Evolutionary conservation across 2,888 invertebrate genomes (phyloP), one percentile per base, ranked within the genome.

Genomic region (Hydrotaea cyrtoneurina): DNA sequence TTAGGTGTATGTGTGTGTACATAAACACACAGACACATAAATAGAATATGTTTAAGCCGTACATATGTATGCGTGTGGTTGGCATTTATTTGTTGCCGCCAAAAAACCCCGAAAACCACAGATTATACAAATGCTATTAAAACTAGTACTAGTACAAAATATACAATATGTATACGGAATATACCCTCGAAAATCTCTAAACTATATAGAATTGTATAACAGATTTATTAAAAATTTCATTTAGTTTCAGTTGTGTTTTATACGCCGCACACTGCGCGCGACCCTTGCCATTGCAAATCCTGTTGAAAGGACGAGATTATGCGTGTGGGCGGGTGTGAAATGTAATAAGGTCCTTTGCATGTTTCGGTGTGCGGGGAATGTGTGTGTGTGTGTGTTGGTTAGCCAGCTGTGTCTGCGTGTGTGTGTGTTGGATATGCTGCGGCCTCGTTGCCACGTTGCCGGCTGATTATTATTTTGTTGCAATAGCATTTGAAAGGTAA

Each of bases 81-180:
- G 31, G 13, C 43, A 10, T 15, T 43, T 43, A 2, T 43, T 43
- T 43, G 43, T 43, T 43, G 31, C 31, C 15, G 43, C 10, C 43
- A 43, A 43, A 72, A n/a, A 31, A 13, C 15, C 39, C 39, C 39
- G 39, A 39, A 59, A 80, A 69, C 69, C 74, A 46, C 74, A 75
- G 74, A 69, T 80, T 80, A 80, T 50, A 75, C 55, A 80, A 74
- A 80, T 66, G 21, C 80, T 31, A 59, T 66, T 75, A 75, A 31
- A 31, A 31, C 31, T 31, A 31, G 31, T 7, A 31, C 31, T 7
- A n/a, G n/a, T n/a, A n/a, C n/a, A n/a, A n/a, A n/a, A n/a, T n/a
- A n/a, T n/a, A n/a, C n/a, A n/a, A n/a, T n/a, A n/a, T n/a, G 31
- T 31, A 4, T 66, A 69, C 31, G 46, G 31, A 43, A 3, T 31